Percentiles rank a stretch among this genome's conserved stretches.
These are phyloP conservation scores for Neoitamus cyanurus DNA, from an alignment of 2,888 invertebrate species.

Conservation along the genomic window DNA sequence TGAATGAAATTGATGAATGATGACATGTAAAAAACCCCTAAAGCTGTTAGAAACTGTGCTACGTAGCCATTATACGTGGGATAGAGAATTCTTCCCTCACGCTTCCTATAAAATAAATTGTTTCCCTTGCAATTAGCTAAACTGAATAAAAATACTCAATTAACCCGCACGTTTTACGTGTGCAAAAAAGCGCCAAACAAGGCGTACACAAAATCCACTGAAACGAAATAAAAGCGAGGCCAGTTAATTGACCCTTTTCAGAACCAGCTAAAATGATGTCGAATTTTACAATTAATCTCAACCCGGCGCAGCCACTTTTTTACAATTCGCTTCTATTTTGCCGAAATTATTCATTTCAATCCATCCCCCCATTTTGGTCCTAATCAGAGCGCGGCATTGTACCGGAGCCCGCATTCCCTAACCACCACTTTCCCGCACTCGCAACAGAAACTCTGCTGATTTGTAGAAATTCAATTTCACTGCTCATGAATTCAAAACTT, in stretches of 20 bases:
- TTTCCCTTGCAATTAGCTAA: slow-evolving; percentile 32
- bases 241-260: slow-evolving; percentile 47
- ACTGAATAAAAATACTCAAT: slow-evolving; percentile 31
- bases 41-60: background rate
- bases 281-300: slow-evolving; percentile 45
- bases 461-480: slow-evolving; percentile 52
- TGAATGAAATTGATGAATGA: too few relatives aligned
- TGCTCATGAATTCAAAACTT: slow-evolving; percentile 50
- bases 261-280: slow-evolving; percentile 36
- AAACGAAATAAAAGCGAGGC: slow-evolving; percentile 3
- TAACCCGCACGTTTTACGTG: slow-evolving; percentile 3
- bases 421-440: background rate
- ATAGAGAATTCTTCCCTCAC: background rate
- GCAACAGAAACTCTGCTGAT: slow-evolving; percentile 39
- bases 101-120: background rate
- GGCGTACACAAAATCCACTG: slow-evolving; percentile 25
- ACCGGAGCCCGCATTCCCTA: background rate
- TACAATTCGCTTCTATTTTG: slow-evolving; percentile 44
- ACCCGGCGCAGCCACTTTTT: slow-evolving; percentile 25
- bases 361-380: slow-evolving; percentile 18
- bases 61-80: background rate
- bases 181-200: slow-evolving; percentile 24
- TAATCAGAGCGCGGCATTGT: slow-evolving; percentile 41
- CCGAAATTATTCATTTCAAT: slow-evolving; percentile 48
- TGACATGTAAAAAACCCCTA: background rate